Conservation (phyloP, 2,888 invertebrate species). For the Caenorhabditis panamensis region DNA sequence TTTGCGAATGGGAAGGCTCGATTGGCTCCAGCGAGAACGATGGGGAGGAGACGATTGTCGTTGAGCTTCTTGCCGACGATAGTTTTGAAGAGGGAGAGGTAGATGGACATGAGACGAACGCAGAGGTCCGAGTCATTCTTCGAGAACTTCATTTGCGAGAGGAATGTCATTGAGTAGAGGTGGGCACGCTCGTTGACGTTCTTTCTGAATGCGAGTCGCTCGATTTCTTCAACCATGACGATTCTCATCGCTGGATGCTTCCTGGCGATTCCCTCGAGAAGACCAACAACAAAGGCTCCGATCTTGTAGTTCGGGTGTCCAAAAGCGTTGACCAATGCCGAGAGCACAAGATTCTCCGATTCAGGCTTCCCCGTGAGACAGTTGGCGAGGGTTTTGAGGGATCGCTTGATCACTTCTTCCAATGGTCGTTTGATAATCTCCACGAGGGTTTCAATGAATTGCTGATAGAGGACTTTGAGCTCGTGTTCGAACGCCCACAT, state of each 20-base stretch:
- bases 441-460: conserved; percentile 87
- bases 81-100: conserved; percentile 93
- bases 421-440: conserved; percentile 87
- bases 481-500: conserved; percentile 93
- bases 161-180: conserved; percentile 93
- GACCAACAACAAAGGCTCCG: conserved; percentile 91
- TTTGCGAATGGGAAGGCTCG: conserved; percentile 90
- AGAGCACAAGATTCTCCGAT: conserved; percentile 88
- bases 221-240: conserved; percentile 91
- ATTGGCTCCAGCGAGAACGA: conserved; percentile 89
- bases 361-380: conserved; percentile 89
- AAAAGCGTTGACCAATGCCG: conserved; percentile 92
- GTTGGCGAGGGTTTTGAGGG: conserved; percentile 87
- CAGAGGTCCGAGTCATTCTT: conserved; percentile 82
- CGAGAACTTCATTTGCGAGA: conserved; percentile 89
- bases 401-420: conserved; percentile 89
- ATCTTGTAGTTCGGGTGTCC: conserved; percentile 93
- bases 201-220: conserved; percentile 91
- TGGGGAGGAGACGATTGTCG: conserved; percentile 90
- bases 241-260: conserved; percentile 94
- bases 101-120: conserved; percentile 90
- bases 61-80: conserved; percentile 86
- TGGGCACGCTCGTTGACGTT: conserved; percentile 91
- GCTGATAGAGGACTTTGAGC: conserved; percentile 87
- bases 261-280: conserved; percentile 88